Conservation (phyloP, 2,113 vertebrate species). For the Varanus salvator region DNA sequence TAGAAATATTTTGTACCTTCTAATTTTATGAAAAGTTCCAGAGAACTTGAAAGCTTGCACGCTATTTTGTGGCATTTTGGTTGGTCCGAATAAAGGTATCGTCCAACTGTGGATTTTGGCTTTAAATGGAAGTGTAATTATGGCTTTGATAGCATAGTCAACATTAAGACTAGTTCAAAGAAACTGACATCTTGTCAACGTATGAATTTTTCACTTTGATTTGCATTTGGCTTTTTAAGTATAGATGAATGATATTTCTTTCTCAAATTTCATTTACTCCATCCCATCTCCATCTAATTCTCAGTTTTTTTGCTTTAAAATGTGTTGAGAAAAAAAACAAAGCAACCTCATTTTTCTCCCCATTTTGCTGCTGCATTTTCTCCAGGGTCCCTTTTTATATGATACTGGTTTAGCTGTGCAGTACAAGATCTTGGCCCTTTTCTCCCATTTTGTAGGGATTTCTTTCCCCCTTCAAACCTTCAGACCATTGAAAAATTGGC, state of each 20-base stretch:
- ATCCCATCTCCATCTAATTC: too few relatives aligned
- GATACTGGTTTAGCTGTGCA: neutral
- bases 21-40: too few relatives aligned
- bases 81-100: too few relatives aligned
- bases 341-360: neutral
- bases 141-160: neutral
- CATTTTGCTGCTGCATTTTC: neutral
- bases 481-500: constrained; percentile 28
- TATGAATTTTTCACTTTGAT: neutral
- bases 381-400: neutral
- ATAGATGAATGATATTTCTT: neutral
- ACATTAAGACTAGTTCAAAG: neutral
- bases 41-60: too few relatives aligned
- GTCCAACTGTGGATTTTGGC: too few relatives aligned
- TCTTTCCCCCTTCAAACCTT: neutral
- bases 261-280: too few relatives aligned
- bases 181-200: neutral
- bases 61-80: too few relatives aligned
- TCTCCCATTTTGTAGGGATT: neutral
- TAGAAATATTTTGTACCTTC: too few relatives aligned
- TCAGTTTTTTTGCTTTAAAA: neutral
- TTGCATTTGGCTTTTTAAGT: neutral
- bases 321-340: neutral
- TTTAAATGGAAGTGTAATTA: neutral
- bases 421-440: neutral